Evolutionary conservation across 2,888 invertebrate species (phyloP).

Genomic region (Tinea trinotella): DNA sequence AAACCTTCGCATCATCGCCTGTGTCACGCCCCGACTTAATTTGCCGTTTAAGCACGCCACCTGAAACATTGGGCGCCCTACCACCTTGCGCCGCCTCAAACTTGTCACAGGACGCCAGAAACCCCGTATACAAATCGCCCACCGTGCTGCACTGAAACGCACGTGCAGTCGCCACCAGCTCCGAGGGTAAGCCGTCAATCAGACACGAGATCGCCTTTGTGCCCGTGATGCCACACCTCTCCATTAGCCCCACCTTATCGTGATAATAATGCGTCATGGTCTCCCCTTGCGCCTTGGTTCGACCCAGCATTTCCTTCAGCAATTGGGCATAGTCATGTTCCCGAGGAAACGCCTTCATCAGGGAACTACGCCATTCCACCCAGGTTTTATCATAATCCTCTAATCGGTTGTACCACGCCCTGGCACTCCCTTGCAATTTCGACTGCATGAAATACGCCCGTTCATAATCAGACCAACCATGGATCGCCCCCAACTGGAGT

Average conservation of each 20-base stretch:
- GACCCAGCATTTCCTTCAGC: background rate
- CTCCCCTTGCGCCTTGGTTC: background rate
- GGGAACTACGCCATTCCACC: background rate
- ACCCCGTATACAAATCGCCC: too few species aligned
- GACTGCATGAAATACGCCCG: background rate
- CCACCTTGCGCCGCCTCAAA: too few species aligned
- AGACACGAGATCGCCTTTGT: slow-evolving; percentile 2
- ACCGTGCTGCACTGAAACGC: too few species aligned
- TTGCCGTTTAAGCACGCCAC: background rate
- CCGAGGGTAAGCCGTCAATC: background rate
- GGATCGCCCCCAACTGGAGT: too few species aligned
- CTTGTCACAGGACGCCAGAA: too few species aligned
- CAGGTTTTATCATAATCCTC: too few species aligned
- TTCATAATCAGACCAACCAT: slow-evolving; percentile 1
- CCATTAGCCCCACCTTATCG: background rate
- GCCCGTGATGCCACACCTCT: background rate
- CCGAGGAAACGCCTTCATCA: background rate
- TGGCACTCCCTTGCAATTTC: too few species aligned
- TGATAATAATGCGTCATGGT: too few species aligned
- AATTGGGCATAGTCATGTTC: too few species aligned
- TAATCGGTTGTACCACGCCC: too few species aligned
- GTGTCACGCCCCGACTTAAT: background rate
- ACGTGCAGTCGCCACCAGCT: too few species aligned
- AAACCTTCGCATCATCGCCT: background rate
- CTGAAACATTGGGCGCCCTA: too few species aligned